Base-by-base conservation (phyloP, 2,888 invertebrate species). In the Drosophila paranaensis region DNA sequence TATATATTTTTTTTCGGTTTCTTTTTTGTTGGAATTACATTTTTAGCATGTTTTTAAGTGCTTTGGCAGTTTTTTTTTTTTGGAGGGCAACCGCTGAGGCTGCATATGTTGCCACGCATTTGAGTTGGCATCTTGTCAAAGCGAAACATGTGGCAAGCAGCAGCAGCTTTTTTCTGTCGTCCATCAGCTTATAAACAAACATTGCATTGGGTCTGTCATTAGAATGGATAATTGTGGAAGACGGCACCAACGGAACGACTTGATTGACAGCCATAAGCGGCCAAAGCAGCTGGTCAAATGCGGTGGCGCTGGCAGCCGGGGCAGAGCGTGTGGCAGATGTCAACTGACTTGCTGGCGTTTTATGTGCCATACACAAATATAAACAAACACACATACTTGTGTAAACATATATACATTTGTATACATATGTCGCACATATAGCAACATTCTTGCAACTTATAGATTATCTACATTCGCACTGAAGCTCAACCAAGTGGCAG, bases 211-310 rank as follows among this genome's bases (percentile, higher is more conserved):
- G 69, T 66, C 68, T 85, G 88, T 82, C 84, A 90, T 90, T 85
- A 85, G 85, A 88, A 90, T 88, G 89, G 89, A 88, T 88, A 86
- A 86, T 88, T 88, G 83, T 74, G 68, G 69, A 71, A 66, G 79
- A 63, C 67, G 45, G 35, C 56, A 57, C 50, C 16, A 50, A 50
- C 42, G 61, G 37, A 67, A 46, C 51, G 46, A 16, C 45, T 71
- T 79, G 82, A 78, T 79, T 81, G 81, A 81, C 78, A 60, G 43
- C 51, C 58, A 57, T 50, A 62, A 42, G 62, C 54, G 27, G 25
- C 45, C 42, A 50, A 50, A 51, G 51, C 63, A 72, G 64, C 58
- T 58, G 67, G 70, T 42, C 69, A 65, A 42, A 37, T 35, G n/a
- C 46, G 27, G 25, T 46, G 48, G 48, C 48, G 9, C 1, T 14